Percentiles rank a stretch among this genome's conserved stretches.
phyloP scores from a whole-genome alignment of 2,888 invertebrate genomes.

The Phrixothrix hirtus region DNA sequence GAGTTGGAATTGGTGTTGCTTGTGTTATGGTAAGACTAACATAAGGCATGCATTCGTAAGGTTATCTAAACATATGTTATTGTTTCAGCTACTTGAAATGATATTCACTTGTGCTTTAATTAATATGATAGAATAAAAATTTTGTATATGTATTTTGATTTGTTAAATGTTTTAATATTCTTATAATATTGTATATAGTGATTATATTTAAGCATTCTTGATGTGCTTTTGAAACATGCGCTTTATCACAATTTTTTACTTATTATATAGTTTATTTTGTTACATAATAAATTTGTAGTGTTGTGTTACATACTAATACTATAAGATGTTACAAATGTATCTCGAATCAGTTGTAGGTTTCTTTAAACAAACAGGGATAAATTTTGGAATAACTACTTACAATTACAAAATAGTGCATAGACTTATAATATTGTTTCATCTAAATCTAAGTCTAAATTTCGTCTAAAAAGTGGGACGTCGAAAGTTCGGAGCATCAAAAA shows the following conservation, averaged over 20 bases:
- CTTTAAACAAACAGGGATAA: too few relatives aligned
- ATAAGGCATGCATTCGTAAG: too few relatives aligned
- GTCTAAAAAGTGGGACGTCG: too few relatives aligned
- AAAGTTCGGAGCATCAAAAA: too few relatives aligned
- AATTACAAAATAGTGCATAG: too few relatives aligned
- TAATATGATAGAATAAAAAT: conserved; percentile 67
- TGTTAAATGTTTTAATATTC: conserved; percentile 6
- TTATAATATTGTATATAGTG: conserved; percentile 12
- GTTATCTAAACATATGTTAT: conserved; percentile 38
- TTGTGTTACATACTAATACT: too few relatives aligned
- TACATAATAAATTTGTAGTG: conserved; percentile 14
- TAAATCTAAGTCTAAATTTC: too few relatives aligned
- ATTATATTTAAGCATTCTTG: conserved; percentile 14
- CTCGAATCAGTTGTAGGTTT: too few relatives aligned
- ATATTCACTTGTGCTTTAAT: conserved; percentile 83
- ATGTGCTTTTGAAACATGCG: conserved; percentile 8
- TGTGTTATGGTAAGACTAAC: conserved; percentile 79
- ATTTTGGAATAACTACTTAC: too few relatives aligned
- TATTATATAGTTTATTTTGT: conserved; percentile 29
- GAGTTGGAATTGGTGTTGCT: conserved; percentile 81
- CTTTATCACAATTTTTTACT: conserved; percentile 25
- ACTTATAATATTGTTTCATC: too few relatives aligned
- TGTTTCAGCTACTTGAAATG: conserved; percentile 79
- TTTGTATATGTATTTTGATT: background rate
- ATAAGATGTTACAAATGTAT: too few relatives aligned